These are phyloP conservation scores for Hycleus cichorii DNA, from an alignment of 1,140 invertebrate genomes.

Conservation along the genomic window DNA sequence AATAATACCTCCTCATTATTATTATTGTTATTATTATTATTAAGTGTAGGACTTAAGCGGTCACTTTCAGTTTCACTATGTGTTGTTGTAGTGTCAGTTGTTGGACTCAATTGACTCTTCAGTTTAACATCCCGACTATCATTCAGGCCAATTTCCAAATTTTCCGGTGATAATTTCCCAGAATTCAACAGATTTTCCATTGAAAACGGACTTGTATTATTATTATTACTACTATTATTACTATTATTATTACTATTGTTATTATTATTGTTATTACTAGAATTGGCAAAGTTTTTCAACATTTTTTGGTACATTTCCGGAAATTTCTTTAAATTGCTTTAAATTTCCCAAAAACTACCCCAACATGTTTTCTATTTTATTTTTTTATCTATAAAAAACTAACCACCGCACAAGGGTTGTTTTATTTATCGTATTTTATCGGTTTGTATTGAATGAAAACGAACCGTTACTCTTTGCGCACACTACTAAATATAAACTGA, in stretches of 20 bases:
- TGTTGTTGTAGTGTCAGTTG: slow-evolving; percentile 15
- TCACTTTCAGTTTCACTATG: slow-evolving; percentile 25
- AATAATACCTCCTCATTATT: slow-evolving; percentile 27
- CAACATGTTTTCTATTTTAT: neutral
- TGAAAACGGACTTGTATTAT: slow-evolving; percentile 37
- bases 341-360: too few relatives aligned
- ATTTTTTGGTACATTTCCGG: slow-evolving; percentile 23
- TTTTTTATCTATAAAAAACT: neutral
- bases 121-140: slow-evolving; percentile 9
- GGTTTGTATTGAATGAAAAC: too few relatives aligned
- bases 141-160: slow-evolving; percentile 20
- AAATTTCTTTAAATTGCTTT: neutral
- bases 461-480: slow-evolving; percentile 3
- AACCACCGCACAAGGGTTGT: neutral
- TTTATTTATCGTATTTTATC: neutral
- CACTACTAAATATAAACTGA: slow-evolving; percentile 23
- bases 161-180: slow-evolving; percentile 36
- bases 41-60: slow-evolving; percentile 17
- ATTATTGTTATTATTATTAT: neutral
- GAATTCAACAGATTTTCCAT: slow-evolving; percentile 38
- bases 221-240: slow-evolving; percentile 17
- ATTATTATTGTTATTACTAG: too few relatives aligned
- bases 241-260: slow-evolving; percentile 1
- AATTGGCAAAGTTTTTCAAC: slow-evolving; percentile 29
- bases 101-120: slow-evolving; percentile 5